Base-by-base conservation (phyloP, 2,888 invertebrate species). In the Polymixis flavicincta region DNA sequence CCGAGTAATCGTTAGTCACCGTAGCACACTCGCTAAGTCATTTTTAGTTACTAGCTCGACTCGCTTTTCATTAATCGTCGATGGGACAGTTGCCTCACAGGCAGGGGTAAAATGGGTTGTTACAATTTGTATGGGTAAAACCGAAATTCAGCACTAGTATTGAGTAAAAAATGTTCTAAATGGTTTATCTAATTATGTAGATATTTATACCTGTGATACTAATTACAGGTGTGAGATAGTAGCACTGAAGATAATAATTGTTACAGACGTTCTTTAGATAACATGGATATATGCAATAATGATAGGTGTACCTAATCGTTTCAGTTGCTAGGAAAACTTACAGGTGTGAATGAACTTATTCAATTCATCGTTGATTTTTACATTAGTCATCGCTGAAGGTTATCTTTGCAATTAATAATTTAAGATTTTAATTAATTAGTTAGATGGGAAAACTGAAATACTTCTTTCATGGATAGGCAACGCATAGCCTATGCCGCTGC, bases 231-330 rank as follows among this genome's bases (percentile, higher is more conserved):
- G n/a, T 9, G 37, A 54, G 70, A 69, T 59, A 65, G 14, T 11
- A 45, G 42, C 14, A 59, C 17, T 13, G n/a, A 42, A 50, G 52
- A 66, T 68, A 60, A 67, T 73, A 60, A 67, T 73, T 48, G 17
- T 11, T 48, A 17, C 28, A 32, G 52, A 60, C n/a, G 59, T 25
- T 45, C 3, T 25, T 42, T 45, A 60, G 68, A 80, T 59, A 78
- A 59, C 42, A 63, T 6, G 19, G 25, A 32, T 42, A 14, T 14
- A 32, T 25, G 37, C 14, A 32, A 17, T 17, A n/a, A n/a, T 17
- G 3, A 17, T 14, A 17, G n/a, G n/a, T n/a, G n/a, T 9, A 50
- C 13, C 9, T 61, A 17, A n/a, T 1, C 5, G 32, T 42, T 65
- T 76, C 22, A 45, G 45, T 65, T 60, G 25, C 17, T 45, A 60